Evolutionary conservation across 2,113 vertebrate genomes (phyloP), one percentile per base, ranked within the genome.

Genomic region (Gymnarchus niloticus): DNA sequence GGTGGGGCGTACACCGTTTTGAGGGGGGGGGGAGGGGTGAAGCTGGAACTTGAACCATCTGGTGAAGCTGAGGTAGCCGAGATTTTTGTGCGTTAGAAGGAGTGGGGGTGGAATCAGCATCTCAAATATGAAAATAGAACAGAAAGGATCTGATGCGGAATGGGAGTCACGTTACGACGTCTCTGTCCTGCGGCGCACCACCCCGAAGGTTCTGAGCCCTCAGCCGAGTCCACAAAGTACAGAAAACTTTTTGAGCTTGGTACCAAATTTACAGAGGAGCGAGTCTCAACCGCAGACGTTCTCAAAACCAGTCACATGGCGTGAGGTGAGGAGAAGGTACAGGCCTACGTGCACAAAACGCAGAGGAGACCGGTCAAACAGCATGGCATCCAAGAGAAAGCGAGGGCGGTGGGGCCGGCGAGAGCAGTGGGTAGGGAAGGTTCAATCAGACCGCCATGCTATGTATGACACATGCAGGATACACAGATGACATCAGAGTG

Each of bases 41-140:
- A 25, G 49, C 23, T 83, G 87, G 54, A 82, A 85, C 80, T 83
- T 73, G 81, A 83, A 69, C 81, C 85, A 86, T 86, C 85, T 86
- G 85, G 81, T 83, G 80, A 76, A 83, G 59, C 65, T 69, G 81
- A 76, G 81, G 59, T 52, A 86, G 80, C 41, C 25, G n/a, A 83
- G 57, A 82, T 65, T 86, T 59, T 33, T 65, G 56, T 56, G 65
- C 54, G 54, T 83, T 81, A 56, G 85, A 25, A 48, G 65, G 61
- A 12, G 49, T 14, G 51, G 77, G 85, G 78, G 56, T 51, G 59
- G 48, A 83, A 86, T 78, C 51, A 56, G 84, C 65, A 78, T 78
- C 51, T 49, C 46, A 41, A 46, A 10, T 85, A 81, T 81, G 54
- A 81, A 51, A 81, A 81, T 28, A 44, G 25, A 46, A 81, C 65